A percentile compares a stretch with the other conserved stretches of the same genome.
phyloP scores from a whole-genome alignment of 2,113 vertebrate species.

The Pseudopipra pipra region DNA sequence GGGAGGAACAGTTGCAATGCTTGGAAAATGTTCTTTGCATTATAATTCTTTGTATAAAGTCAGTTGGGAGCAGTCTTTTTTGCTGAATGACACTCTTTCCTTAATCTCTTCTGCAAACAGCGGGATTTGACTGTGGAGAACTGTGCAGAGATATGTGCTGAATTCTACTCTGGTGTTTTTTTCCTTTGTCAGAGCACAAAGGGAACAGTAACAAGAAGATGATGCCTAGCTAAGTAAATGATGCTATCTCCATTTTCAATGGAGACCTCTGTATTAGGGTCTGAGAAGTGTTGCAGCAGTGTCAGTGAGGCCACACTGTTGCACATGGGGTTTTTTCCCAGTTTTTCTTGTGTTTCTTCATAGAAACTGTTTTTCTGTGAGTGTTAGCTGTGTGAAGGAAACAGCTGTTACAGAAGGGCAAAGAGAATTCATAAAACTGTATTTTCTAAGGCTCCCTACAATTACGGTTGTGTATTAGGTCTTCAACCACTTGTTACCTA shows the following conservation, averaged over 20 bases:
- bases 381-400: neutral
- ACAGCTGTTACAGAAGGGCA: neutral
- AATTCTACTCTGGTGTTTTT: neutral
- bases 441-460: neutral
- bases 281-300: neutral
- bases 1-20: neutral
- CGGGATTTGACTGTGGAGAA: neutral
- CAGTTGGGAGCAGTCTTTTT: neutral
- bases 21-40: neutral
- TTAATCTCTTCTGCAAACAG: neutral
- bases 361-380: neutral
- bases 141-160: neutral
- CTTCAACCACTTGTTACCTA: neutral
- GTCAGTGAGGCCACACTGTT: neutral
- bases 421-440: neutral
- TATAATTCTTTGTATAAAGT: neutral
- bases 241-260: neutral
- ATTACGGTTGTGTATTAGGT: neutral
- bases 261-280: neutral
- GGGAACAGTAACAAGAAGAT: neutral
- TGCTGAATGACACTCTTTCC: neutral
- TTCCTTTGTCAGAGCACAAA: neutral
- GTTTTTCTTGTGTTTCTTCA: neutral
- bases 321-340: fast-evolving
- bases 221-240: neutral